Percentiles rank a stretch among this genome's conserved stretches.
Evolutionary conservation across 2,113 vertebrate genomes (phyloP).

Genomic region (Xiphophorus hellerii): DNA sequence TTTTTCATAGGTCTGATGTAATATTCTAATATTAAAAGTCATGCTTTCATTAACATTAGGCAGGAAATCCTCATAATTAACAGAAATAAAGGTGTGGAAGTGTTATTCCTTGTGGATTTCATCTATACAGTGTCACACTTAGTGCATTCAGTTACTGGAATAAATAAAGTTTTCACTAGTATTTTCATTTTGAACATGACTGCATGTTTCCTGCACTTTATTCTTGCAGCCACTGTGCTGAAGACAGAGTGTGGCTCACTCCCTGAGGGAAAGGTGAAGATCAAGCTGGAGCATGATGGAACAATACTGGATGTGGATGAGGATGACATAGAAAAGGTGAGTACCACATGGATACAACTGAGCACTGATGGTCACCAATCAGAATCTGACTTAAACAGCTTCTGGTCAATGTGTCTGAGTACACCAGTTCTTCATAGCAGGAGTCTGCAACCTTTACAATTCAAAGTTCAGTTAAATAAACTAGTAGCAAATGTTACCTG

Average conservation of each 20-base stretch:
- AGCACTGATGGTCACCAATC: background rate
- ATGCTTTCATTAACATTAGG: background rate
- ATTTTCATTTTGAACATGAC: too few species aligned
- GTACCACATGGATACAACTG: slow-evolving; percentile 38
- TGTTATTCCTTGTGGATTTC: background rate
- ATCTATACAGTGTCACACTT: background rate
- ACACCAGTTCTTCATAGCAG: too few species aligned
- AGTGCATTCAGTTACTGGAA: background rate
- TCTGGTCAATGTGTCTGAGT: too few species aligned
- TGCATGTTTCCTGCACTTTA: background rate
- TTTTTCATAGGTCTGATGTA: too few species aligned
- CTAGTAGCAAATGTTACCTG: too few species aligned
- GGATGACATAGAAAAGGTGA: slow-evolving; percentile 95
- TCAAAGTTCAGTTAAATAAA: too few species aligned
- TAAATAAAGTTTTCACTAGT: background rate
- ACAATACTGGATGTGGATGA: slow-evolving; percentile 93
- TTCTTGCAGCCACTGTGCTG: slow-evolving; percentile 85
- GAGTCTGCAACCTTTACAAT: too few species aligned
- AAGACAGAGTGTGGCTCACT: slow-evolving; percentile 81
- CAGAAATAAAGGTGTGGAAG: background rate
- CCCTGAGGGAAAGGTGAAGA: slow-evolving; percentile 92
- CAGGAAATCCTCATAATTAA: background rate
- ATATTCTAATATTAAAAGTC: background rate
- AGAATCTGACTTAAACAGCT: background rate
- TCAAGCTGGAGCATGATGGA: slow-evolving; percentile 92